phyloP scores from a whole-genome alignment of 2,888 invertebrate genomes.

The Polietes domitor region DNA sequence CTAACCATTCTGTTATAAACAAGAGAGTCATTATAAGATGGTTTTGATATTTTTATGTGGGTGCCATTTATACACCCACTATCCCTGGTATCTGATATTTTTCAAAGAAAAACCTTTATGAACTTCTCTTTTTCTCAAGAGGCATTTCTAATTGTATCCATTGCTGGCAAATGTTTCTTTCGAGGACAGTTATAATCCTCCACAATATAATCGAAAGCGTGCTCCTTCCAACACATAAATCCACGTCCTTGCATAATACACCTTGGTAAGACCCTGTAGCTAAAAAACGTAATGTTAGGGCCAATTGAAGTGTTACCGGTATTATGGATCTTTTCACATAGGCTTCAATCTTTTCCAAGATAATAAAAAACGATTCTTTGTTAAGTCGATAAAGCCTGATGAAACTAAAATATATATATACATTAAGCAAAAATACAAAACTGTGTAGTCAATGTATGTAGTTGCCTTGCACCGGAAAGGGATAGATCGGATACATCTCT shows the following conservation, averaged over 20 bases:
- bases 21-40: neutral
- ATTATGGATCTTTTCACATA: neutral
- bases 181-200: neutral
- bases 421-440: too few relatives aligned
- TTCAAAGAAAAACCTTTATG: conserved; percentile 3
- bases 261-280: neutral
- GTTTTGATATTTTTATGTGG: conserved; percentile 4
- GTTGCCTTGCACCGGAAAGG: too few relatives aligned
- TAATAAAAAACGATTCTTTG: neutral
- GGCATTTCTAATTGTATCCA: conserved; percentile 10
- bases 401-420: too few relatives aligned
- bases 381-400: neutral
- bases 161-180: neutral
- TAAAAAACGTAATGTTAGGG: neutral
- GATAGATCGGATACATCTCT: too few relatives aligned
- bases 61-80: conserved; percentile 16
- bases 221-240: neutral
- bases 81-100: conserved; percentile 10
- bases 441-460: too few relatives aligned
- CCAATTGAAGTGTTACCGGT: neutral
- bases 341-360: neutral
- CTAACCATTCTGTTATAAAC: neutral
- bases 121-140: neutral
- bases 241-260: neutral
- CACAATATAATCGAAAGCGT: neutral